Evolutionary conservation across 2,797 vertebrate genomes (phyloP), one percentile per base, ranked within the genome.

Genomic region (Lagothrix lagotricha): DNA sequence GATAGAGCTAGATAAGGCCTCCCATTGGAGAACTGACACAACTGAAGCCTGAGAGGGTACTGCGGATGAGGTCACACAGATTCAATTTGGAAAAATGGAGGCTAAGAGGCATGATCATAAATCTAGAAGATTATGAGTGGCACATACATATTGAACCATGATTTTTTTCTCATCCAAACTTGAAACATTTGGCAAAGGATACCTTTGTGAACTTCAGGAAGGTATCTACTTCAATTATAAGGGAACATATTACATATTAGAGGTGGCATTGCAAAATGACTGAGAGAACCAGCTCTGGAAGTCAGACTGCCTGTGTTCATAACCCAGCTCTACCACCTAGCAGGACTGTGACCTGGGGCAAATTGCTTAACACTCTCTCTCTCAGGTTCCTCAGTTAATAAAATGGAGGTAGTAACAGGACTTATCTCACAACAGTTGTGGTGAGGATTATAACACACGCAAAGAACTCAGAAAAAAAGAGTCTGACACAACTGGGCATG

Each of bases 71-170:
- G 76, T 30, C 72, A 79, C 26, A 24, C 2, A n/a, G 85, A 93
- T 72, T 84, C 70, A 91, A 20, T 90, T 33, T 58, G 36, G 44
- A 28, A 96, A 96, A 92, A 82, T 64, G 20, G 94, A 94, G 52
- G 19, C 24, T 58, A 64, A 50, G 52, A 93, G 52, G 82, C 14
- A 48, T 67, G 84, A 72, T 73, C 54, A 82, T 36, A 52, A 48
- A 46, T 75, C 48, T 73, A 17, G 44, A 87, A 61, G 64, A 88
- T 83, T 41, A 76, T 64, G 15, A 91, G 54, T 7, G 81, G 52
- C 46, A 88, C 50, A 83, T 30, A 89, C 19, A 75, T 7, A 48
- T 0, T 22, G 50, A 97, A 48, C 33, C 22, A 17, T 88, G 83
- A 24, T 15, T 79, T 72, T 93, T 70, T 72, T 30, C 26, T 94